Percentiles rank a stretch among this genome's conserved stretches.
Evolutionary conservation across 2,113 vertebrate genomes (phyloP).

Genomic region (Benitochromis conjunctus): DNA sequence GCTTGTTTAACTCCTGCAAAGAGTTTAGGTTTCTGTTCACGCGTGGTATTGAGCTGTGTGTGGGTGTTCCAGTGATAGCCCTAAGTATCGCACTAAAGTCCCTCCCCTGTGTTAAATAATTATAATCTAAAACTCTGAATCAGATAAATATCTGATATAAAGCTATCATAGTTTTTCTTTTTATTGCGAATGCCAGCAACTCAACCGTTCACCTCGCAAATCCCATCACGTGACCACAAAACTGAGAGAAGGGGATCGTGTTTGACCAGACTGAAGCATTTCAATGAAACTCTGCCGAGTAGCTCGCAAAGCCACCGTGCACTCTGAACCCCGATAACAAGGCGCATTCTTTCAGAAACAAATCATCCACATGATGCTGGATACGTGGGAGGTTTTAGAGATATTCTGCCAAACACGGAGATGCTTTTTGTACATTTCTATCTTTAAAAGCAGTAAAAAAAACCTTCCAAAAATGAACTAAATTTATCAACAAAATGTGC

Average conservation of each 20-base stretch:
- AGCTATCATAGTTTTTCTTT: neutral
- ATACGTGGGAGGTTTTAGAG: neutral
- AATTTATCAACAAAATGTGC: neutral
- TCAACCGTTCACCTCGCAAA: neutral
- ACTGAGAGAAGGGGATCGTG: neutral
- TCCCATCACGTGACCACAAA: neutral
- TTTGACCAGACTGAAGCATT: neutral
- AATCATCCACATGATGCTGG: neutral
- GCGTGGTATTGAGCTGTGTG: neutral
- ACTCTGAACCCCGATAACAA: neutral
- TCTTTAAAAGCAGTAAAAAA: neutral
- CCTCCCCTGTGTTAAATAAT: accelerated
- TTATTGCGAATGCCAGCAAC: neutral
- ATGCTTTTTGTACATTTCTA: neutral
- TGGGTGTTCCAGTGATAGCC: neutral
- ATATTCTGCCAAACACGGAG: neutral
- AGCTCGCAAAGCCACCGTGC: neutral
- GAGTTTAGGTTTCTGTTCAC: neutral
- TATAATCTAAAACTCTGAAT: neutral
- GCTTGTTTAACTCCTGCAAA: neutral
- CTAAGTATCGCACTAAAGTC: neutral
- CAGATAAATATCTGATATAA: neutral
- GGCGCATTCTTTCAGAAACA: neutral
- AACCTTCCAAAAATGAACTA: neutral
- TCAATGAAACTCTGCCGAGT: accelerated